Evolutionary conservation across 1,140 invertebrate genomes (phyloP), one percentile per base, ranked within the genome.

Genomic region (Steinernema feltiae): DNA sequence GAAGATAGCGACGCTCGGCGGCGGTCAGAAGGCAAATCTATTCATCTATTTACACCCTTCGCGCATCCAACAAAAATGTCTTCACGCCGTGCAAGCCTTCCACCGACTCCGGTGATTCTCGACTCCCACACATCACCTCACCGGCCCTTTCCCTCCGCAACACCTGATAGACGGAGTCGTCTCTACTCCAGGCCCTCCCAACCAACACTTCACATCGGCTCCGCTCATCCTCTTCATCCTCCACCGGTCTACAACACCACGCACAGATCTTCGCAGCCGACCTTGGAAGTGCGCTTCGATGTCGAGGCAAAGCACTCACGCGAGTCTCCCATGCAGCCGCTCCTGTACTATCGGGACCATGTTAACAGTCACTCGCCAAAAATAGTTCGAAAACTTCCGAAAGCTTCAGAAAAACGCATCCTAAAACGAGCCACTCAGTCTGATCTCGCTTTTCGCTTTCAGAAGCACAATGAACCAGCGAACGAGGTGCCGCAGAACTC

Each of bases 21-120:
- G 53, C 53, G 53, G 53, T 63, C 53, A 63, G 53, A 63, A 63
- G 53, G 53, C 53, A 63, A 63, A 63, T 63, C 53, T 27, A 27
- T 63, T 21, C 53, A n/a, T 63, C 53, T 21, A 27, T 41, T 41
- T 41, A 41, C 35, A 41, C 18, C 41, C 41, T 12, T 46, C 41
- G 41, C 41, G 7, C 53, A 15, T 63, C 15, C 3, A 63, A 7
- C 35, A 18, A 63, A 3, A 21, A 63, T 63, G 53, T n/a, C 53
- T 63, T 63, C 53, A n/a, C 53, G 53, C 24, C 53, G 53, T 17
- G 53, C 53, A 63, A 63, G 53, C 24, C 53, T 63, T 63, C 53
- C 53, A 12, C 53, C 53, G 53, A 63, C 53, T 63, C 53, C 53
- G 3, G 2, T 63, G 12, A 21, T 63, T 21, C 24, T 63, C 24